These are phyloP conservation scores for Pilophorus perplexus DNA, from an alignment of 2,888 invertebrate species.

Conservation along the genomic window DNA sequence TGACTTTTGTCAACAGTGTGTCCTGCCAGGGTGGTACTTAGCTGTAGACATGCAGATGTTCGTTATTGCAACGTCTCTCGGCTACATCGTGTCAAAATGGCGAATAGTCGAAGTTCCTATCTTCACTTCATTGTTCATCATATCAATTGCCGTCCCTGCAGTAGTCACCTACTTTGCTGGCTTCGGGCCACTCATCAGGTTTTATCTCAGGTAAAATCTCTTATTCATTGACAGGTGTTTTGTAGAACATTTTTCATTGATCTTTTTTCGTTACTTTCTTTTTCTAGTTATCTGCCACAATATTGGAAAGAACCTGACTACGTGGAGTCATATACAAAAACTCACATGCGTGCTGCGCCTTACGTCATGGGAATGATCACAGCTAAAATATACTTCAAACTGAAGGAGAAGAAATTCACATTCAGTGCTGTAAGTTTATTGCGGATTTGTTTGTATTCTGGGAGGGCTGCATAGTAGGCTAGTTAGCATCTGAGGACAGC, in stretches of 20 bases:
- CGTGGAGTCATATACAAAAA: slow-evolving; percentile 48
- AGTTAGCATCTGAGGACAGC: no score
- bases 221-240: background rate
- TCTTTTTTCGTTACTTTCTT: background rate
- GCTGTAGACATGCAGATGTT: slow-evolving; percentile 49
- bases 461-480: no score
- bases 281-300: slow-evolving; percentile 46
- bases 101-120: slow-evolving; percentile 37
- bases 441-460: no score
- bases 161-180: slow-evolving; percentile 44
- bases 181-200: slow-evolving; percentile 45
- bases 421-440: slow-evolving; percentile 2
- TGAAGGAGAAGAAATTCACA: slow-evolving; percentile 37
- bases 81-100: slow-evolving; percentile 46
- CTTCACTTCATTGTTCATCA: slow-evolving; percentile 38
- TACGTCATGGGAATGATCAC: slow-evolving; percentile 49
- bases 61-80: slow-evolving; percentile 44
- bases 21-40: slow-evolving; percentile 49
- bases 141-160: slow-evolving; percentile 45
- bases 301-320: slow-evolving; percentile 46
- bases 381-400: slow-evolving; percentile 46
- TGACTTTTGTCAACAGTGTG: slow-evolving; percentile 46
- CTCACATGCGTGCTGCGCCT: slow-evolving; percentile 49
- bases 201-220: slow-evolving; percentile 46
- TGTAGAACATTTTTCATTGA: background rate